Evolutionary conservation across 2,888 invertebrate species (phyloP).

Genomic region (Myopa tessellatipennis): DNA sequence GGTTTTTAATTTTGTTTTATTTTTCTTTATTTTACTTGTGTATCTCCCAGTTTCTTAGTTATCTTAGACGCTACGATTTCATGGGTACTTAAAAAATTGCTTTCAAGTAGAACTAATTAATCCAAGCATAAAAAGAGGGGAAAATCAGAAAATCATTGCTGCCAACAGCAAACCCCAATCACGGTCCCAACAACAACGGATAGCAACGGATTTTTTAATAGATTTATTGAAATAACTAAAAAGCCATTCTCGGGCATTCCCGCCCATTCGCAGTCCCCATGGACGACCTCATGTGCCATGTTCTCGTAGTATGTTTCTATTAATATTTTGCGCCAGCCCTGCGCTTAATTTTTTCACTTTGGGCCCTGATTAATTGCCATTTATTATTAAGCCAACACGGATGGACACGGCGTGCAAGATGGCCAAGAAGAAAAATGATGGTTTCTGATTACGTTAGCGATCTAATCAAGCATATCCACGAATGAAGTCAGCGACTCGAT

Average conservation of each 20-base stretch:
- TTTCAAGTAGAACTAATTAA: not conserved
- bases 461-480: slow-evolving; percentile 44
- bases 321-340: slow-evolving; percentile 16
- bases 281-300: not conserved
- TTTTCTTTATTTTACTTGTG: too few relatives aligned
- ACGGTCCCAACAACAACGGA: not conserved
- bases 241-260: not conserved
- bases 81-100: not conserved
- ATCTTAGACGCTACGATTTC: not conserved
- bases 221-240: slow-evolving; percentile 17
- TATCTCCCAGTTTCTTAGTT: too few relatives aligned
- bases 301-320: slow-evolving; percentile 11
- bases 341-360: slow-evolving; percentile 26
- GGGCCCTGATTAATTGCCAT: slow-evolving; percentile 60
- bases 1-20: too few relatives aligned
- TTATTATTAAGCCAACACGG: slow-evolving; percentile 55
- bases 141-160: not conserved
- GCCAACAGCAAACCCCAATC: not conserved
- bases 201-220: not conserved
- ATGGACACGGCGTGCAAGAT: slow-evolving; percentile 37
- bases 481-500: slow-evolving; percentile 27
- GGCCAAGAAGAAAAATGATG: slow-evolving; percentile 46
- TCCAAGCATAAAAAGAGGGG: not conserved
- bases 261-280: not conserved
- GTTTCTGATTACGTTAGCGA: slow-evolving; percentile 49